Conservation (phyloP, 2,797 vertebrate genomes). For the Myotis vivesi region DNA sequence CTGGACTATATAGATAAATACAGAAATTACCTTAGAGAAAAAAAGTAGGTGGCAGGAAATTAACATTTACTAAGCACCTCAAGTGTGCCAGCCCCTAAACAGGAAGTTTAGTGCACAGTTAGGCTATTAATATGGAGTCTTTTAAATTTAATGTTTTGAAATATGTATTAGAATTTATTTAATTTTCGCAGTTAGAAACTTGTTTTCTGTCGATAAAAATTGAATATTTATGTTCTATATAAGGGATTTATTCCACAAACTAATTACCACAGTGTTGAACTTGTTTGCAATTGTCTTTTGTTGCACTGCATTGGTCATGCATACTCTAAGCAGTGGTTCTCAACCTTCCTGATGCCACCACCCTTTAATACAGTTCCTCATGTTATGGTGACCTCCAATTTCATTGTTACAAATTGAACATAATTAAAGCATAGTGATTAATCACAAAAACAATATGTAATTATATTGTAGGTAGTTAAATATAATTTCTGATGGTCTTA, state of each 20-base stretch:
- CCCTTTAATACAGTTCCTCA: no score
- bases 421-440: no score
- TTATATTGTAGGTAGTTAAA: no score
- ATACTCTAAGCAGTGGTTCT: background rate
- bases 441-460: no score
- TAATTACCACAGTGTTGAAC: background rate
- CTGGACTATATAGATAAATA: background rate
- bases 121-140: background rate
- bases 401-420: no score
- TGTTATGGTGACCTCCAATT: no score
- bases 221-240: background rate
- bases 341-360: no score
- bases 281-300: background rate
- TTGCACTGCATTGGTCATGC: background rate
- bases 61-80: background rate
- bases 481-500: no score
- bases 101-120: background rate
- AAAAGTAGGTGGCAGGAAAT: background rate
- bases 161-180: background rate
- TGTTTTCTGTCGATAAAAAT: constrained; percentile 10
- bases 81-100: background rate
- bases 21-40: constrained; percentile 1
- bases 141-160: background rate
- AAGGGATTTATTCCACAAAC: background rate
- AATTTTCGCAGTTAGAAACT: background rate